Evolutionary conservation across 64 coral and sea anemone species (phyloP).

Genomic region (Actinia equina): DNA sequence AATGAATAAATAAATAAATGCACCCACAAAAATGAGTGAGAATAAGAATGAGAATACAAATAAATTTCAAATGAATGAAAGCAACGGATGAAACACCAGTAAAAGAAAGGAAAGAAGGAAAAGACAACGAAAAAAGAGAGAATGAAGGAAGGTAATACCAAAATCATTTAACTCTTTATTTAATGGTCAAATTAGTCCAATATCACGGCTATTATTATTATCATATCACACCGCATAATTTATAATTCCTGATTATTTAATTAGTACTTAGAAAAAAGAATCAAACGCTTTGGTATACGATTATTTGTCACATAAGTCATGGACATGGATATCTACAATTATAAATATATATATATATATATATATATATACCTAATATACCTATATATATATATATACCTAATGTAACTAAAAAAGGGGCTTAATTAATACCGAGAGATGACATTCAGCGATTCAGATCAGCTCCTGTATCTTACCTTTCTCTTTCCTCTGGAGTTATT

Average conservation of each 20-base stretch:
- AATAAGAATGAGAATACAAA: neutral
- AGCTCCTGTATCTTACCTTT: constrained; percentile 16
- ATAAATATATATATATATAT: no score
- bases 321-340: neutral
- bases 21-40: neutral
- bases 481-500: constrained; percentile 27
- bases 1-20: neutral
- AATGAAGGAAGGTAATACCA: neutral
- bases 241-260: neutral
- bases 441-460: neutral
- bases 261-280: neutral
- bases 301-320: neutral
- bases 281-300: neutral
- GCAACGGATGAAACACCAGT: no score
- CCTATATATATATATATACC: no score
- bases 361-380: no score
- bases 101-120: no score
- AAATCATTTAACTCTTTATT: neutral
- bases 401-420: no score
- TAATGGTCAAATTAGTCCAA: neutral
- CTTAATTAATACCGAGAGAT: neutral
- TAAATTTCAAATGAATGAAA: no score
- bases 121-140: no score
- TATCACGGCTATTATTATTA: neutral
- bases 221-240: neutral